These are phyloP conservation scores for Gymnarchus niloticus DNA, from an alignment of 2,113 vertebrate species.

Conservation along the genomic window DNA sequence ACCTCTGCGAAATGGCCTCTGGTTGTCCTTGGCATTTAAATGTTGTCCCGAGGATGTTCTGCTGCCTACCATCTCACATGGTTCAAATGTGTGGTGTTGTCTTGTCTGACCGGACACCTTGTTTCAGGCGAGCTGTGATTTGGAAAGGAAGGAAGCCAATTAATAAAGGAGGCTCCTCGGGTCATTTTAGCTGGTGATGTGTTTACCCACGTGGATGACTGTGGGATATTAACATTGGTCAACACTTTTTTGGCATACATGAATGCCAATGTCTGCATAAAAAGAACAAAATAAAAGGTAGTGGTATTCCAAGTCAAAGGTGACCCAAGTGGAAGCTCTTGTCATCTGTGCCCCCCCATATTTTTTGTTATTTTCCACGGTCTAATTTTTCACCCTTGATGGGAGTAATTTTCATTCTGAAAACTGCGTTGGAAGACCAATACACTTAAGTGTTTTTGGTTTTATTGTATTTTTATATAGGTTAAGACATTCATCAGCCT, in stretches of 20 bases:
- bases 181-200: neutral
- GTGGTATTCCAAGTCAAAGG: neutral
- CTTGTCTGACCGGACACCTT: neutral
- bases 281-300: neutral
- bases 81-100: neutral
- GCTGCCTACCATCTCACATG: neutral
- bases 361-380: constrained; percentile 1
- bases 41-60: neutral
- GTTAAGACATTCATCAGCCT: constrained; percentile 47
- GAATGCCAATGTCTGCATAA: neutral
- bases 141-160: neutral
- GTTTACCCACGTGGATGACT: neutral
- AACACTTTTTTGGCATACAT: neutral
- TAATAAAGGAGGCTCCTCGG: neutral
- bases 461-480: constrained; percentile 32
- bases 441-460: constrained; percentile 36
- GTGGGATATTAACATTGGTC: neutral
- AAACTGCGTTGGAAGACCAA: constrained; percentile 32
- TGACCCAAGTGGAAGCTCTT: neutral
- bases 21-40: neutral
- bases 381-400: constrained; percentile 4
- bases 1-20: neutral
- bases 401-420: constrained; percentile 29
- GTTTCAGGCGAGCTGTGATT: too few relatives aligned
- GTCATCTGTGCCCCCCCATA: neutral